Conservation (phyloP, 2,888 invertebrate species). For the Sphaeridia pumilis region DNA sequence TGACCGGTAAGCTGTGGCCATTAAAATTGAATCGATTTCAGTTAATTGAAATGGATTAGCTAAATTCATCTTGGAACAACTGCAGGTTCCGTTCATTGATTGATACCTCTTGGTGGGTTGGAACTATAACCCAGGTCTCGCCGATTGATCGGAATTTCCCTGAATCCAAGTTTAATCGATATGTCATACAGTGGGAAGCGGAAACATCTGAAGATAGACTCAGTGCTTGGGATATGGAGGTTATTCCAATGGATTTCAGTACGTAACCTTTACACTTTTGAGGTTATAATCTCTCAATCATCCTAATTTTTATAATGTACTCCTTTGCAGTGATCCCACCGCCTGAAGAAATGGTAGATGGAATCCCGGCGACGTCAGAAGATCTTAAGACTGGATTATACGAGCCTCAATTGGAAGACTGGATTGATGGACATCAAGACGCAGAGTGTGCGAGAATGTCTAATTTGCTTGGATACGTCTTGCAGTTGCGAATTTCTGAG, state of each 20-base stretch:
- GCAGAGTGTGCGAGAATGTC: constrained; percentile 61
- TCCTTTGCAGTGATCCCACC: constrained; percentile 5
- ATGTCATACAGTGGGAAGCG: constrained; percentile 78
- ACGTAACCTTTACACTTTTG: constrained; percentile 28
- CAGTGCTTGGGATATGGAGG: constrained; percentile 94
- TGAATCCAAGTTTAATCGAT: constrained; percentile 66
- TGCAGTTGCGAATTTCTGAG: constrained; percentile 83
- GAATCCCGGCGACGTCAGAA: constrained; percentile 67
- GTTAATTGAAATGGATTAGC: neutral
- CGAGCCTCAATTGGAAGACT: constrained; percentile 26
- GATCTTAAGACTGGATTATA: constrained; percentile 62
- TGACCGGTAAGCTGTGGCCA: constrained; percentile 39
- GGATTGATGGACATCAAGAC: constrained; percentile 56
- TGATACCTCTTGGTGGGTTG: constrained; percentile 95
- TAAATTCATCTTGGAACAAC: neutral
- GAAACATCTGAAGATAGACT: constrained; percentile 65
- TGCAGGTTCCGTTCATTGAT: constrained; percentile 72
- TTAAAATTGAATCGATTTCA: neutral
- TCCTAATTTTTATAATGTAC: too few relatives aligned
- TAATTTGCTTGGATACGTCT: constrained; percentile 59
- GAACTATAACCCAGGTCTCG: constrained; percentile 58
- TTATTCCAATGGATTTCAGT: constrained; percentile 56
- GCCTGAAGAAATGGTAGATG: constrained; percentile 58
- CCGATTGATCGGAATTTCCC: constrained; percentile 55
- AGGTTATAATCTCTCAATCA: too few relatives aligned